Percentiles rank a stretch among this genome's conserved stretches.
phyloP scores from a whole-genome alignment of 2,113 vertebrate genomes.

The Calcarius ornatus region DNA sequence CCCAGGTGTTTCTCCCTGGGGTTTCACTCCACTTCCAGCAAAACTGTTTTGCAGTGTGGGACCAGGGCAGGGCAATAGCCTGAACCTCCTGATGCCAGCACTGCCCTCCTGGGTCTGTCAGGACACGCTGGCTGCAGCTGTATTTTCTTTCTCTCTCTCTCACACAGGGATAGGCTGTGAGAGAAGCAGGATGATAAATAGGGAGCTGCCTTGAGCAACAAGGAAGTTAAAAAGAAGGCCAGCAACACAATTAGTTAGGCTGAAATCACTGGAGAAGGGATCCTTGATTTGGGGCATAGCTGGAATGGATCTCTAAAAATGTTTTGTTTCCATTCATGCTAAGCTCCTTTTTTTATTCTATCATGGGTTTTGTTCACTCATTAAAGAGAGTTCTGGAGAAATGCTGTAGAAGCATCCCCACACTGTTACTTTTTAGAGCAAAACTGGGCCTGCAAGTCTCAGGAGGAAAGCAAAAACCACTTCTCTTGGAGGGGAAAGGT shows the following conservation, averaged over 20 bases:
- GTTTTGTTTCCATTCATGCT: accelerated
- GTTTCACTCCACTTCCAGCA: not conserved
- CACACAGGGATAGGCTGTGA: not conserved
- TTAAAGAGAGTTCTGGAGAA: not conserved
- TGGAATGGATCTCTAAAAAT: not conserved
- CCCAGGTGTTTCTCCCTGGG: not conserved
- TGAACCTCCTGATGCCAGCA: not conserved
- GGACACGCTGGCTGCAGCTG: not conserved
- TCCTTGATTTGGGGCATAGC: not conserved
- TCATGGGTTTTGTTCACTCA: not conserved
- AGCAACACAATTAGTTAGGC: not conserved
- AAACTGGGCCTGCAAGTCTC: not conserved
- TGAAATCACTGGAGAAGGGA: not conserved
- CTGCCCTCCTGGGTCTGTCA: not conserved
- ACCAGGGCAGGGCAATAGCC: not conserved
- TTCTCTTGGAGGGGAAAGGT: not conserved
- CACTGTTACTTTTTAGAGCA: not conserved
- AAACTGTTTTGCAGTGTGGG: not conserved
- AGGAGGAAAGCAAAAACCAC: not conserved
- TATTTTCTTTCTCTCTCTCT: not conserved
- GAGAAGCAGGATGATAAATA: not conserved
- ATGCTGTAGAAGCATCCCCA: not conserved
- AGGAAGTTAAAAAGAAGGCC: not conserved
- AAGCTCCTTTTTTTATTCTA: not conserved
- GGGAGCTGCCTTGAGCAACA: not conserved